phyloP scores from a whole-genome alignment of 1,140 invertebrate genomes.

The Drosophila santomea region DNA sequence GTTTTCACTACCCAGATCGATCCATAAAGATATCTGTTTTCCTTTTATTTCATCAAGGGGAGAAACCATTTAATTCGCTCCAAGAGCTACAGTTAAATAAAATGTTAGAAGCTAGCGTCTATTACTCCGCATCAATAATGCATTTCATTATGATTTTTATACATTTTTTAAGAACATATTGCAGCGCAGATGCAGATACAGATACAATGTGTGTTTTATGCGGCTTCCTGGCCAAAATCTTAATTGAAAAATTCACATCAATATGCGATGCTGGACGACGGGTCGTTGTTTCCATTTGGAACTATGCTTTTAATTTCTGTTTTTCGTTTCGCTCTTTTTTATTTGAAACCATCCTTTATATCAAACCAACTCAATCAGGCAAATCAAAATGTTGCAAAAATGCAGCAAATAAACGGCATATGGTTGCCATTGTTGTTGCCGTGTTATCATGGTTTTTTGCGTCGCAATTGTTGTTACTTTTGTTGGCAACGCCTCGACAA shows the following conservation, averaged over 20 bases:
- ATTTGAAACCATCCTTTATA: not conserved
- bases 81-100: too few relatives aligned
- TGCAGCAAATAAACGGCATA: constrained; percentile 69
- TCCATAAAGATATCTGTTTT: constrained; percentile 20
- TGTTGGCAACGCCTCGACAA: constrained; percentile 59
- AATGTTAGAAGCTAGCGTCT: not conserved
- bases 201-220: not conserved
- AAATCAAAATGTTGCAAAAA: constrained; percentile 69
- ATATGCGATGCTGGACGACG: constrained; percentile 10
- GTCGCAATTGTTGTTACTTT: constrained; percentile 32
- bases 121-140: too few relatives aligned
- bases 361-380: constrained; percentile 68
- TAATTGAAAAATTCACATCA: constrained; percentile 49
- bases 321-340: not conserved
- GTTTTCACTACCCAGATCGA: constrained; percentile 32
- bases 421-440: constrained; percentile 55
- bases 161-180: too few relatives aligned
- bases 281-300: constrained; percentile 9
- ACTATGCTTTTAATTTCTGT: constrained; percentile 10
- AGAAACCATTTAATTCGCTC: not conserved
- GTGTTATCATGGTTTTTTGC: constrained; percentile 33
- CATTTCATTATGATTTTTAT: too few relatives aligned
- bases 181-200: not conserved
- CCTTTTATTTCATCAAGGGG: too few relatives aligned
- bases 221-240: constrained; percentile 12